phyloP scores from a whole-genome alignment of 2,113 vertebrate genomes.

The Anthoscopus minutus region DNA sequence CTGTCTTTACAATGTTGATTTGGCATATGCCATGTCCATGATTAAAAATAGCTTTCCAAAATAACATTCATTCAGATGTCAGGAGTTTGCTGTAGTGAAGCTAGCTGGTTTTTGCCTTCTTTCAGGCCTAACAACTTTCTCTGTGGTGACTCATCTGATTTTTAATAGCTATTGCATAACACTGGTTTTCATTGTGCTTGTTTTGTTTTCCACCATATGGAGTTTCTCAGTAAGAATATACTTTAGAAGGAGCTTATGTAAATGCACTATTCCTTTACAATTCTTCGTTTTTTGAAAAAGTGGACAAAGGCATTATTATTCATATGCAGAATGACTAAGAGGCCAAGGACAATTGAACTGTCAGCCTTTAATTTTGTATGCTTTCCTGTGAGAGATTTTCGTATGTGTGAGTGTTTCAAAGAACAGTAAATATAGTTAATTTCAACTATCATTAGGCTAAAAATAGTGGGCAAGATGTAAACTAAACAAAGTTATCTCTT shows the following conservation, averaged over 20 bases:
- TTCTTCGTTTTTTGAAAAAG: background rate
- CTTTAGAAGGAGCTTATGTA: background rate
- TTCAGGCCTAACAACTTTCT: background rate
- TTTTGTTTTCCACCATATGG: slow-evolving; percentile 41
- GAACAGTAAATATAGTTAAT: background rate
- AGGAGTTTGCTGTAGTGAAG: background rate
- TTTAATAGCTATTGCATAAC: slow-evolving; percentile 50
- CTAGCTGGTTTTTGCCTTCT: background rate
- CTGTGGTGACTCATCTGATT: slow-evolving; percentile 45
- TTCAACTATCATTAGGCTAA: background rate
- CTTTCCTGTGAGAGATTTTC: background rate
- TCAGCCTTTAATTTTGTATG: background rate
- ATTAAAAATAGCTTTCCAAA: background rate
- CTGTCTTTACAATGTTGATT: background rate
- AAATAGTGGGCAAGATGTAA: background rate
- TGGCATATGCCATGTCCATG: background rate
- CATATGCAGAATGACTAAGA: background rate
- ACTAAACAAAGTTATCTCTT: background rate
- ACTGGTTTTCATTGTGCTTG: slow-evolving; percentile 10
- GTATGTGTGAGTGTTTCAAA: background rate
- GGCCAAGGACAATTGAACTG: background rate
- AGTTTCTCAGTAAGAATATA: background rate
- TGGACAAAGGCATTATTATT: background rate
- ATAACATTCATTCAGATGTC: background rate
- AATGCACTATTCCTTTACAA: background rate